A percentile compares a stretch with the other conserved stretches of the same genome.
Conservation (phyloP, 1,140 invertebrate genomes). For the Ladona fulva region DNA sequence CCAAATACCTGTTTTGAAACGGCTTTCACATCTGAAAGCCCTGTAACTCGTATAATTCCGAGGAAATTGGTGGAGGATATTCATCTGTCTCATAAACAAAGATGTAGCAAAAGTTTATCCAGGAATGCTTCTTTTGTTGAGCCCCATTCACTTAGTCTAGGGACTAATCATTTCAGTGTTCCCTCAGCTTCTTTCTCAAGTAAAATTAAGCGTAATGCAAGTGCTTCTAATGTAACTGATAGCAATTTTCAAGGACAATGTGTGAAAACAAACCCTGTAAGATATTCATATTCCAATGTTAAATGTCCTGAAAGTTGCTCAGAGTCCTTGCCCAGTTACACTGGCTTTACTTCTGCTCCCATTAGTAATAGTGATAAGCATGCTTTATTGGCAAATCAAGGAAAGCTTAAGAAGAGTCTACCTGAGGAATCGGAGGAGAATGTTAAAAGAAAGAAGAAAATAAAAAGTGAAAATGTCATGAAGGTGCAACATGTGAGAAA, state of each 20-base stretch:
- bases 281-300: neutral
- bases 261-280: neutral
- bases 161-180: neutral
- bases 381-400: too few relatives aligned
- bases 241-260: neutral
- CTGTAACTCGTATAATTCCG: constrained; percentile 31
- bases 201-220: neutral
- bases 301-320: too few relatives aligned
- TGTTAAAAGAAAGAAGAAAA: neutral
- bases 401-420: neutral
- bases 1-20: constrained; percentile 35
- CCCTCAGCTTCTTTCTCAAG: neutral
- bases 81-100: neutral
- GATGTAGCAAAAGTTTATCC: neutral
- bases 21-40: constrained; percentile 34
- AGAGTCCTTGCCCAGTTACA: too few relatives aligned
- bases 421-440: neutral
- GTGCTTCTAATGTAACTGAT: neutral
- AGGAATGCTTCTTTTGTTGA: neutral
- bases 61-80: neutral
- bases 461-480: neutral
- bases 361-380: too few relatives aligned
- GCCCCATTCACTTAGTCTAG: neutral
- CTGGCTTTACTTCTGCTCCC: too few relatives aligned
- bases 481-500: constrained; percentile 11